A percentile compares a stretch with the other conserved stretches of the same genome.
Conservation (phyloP, 30 jellyfish, hydroid and myxozoan genomes). For the Sanderia malayensis region DNA sequence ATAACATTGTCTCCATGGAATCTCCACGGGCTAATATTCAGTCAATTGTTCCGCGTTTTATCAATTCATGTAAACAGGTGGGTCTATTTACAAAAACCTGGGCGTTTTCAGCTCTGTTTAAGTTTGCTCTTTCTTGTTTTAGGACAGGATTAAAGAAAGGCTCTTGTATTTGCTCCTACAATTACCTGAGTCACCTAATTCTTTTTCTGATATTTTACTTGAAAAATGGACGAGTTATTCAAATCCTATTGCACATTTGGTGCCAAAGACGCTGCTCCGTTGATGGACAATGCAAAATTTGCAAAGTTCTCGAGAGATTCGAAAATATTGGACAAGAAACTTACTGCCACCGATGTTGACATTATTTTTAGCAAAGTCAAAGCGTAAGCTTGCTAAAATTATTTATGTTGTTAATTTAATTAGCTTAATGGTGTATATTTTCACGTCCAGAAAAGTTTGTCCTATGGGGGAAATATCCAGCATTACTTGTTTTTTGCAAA, state of each 20-base stretch:
- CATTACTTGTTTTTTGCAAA: no score
- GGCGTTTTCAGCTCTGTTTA: background rate
- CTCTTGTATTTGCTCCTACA: no score
- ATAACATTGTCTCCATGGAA: background rate
- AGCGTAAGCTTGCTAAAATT: constrained; percentile 27
- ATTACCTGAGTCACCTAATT: no score
- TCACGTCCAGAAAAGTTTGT: no score
- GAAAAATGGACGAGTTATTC: constrained; percentile 88
- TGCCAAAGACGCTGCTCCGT: constrained; percentile 81
- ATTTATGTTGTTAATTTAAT: constrained; percentile 4
- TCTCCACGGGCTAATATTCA: background rate
- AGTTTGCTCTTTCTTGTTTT: background rate
- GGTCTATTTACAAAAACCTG: background rate
- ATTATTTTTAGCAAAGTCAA: constrained; percentile 86
- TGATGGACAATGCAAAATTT: constrained; percentile 95
- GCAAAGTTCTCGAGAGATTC: constrained; percentile 93
- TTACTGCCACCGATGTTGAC: constrained; percentile 94
- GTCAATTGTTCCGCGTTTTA: constrained; percentile 11
- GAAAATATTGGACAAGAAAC: constrained; percentile 87
- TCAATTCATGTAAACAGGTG: constrained; percentile 5
- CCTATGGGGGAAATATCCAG: no score
- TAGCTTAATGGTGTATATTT: no score
- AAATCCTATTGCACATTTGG: constrained; percentile 95
- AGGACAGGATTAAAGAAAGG: background rate
- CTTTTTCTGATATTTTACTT: background rate